Conservation (phyloP, 2,113 vertebrate species). For the Cryptotis parvus region DNA sequence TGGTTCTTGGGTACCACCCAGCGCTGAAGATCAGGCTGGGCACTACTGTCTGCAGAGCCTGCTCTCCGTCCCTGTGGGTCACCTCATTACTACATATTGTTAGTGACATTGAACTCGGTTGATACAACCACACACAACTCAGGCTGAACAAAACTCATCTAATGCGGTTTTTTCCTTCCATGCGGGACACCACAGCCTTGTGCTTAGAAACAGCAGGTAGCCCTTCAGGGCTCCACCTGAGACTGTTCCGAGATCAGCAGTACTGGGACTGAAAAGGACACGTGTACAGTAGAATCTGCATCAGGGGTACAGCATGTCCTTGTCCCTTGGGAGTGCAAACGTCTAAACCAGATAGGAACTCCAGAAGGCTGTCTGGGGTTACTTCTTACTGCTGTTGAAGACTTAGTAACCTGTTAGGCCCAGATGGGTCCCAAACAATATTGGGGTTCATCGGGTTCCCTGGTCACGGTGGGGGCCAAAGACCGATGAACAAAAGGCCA, state of each 20-base stretch:
- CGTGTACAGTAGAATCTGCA: background rate
- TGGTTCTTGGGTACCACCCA: too few relatives aligned
- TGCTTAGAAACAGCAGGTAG: background rate
- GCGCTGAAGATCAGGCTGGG: too few relatives aligned
- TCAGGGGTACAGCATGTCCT: background rate
- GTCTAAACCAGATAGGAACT: background rate
- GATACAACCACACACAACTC: too few relatives aligned
- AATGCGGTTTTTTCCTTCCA: background rate
- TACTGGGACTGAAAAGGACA: background rate
- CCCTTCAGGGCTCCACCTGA: background rate
- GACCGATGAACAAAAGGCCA: too few relatives aligned
- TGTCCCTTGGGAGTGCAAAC: too few relatives aligned
- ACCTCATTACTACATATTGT: background rate
- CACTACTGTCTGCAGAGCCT: too few relatives aligned
- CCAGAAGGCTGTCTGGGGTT: background rate
- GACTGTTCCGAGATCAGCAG: background rate
- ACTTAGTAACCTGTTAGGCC: background rate
- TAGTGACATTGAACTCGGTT: background rate
- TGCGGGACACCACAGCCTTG: background rate
- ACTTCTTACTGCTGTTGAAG: background rate
- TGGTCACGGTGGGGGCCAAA: too few relatives aligned
- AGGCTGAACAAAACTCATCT: background rate
- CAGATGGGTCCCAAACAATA: too few relatives aligned
- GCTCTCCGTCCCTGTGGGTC: too few relatives aligned
- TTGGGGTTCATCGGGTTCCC: too few relatives aligned